Base-by-base conservation (phyloP, 2,888 invertebrate genomes). In the Deroplatys truncata region DNA sequence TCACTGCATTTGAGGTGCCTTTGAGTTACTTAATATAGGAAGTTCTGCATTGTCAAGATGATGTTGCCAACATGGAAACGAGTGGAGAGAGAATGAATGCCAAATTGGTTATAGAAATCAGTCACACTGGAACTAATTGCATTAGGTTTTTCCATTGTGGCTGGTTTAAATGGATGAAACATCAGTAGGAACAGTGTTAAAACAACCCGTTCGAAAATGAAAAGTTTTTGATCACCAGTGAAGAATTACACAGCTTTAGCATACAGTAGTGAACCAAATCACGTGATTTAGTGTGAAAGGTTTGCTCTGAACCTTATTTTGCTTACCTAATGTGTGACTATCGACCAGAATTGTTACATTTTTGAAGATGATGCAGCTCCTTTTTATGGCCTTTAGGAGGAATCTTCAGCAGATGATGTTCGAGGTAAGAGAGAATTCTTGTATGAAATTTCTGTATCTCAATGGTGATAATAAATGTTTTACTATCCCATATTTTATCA, bases 341-440 rank as follows among this genome's bases (percentile, higher is more conserved):
- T 56, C 49, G 5, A 20, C 56, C 16, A 0, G 15, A 72, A 20
- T 20, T 43, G 25, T 7, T 5, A 25, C 25, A 25, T 72, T 72
- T 20, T 20, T 72, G 56, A 72, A 72, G 56, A 72, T 72, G 56
- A 72, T 72, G 56, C 20, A 20, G 56, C 20, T 20, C 2, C 20
- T 72, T 20, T 20, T 72, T 20, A 72, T 72, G 56, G 7, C 25
- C 20, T 72, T 1, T 72, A 72, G 56, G 56, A 72, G 56, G 56
- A 72, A 72, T 25, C 56, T 72, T 20, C 56, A 72, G 20, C 56
- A 72, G 56, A 72, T 9, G 20, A 43, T 72, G 56, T 7, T 25
- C 10, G 89, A 90, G 90, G 90, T 90, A 90, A 90, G 90, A 90
- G 84, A 56, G 89, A 88, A 90, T 88, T 90, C 89, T 88, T 90